Base-by-base conservation (phyloP, 2,797 vertebrate species). In the Loriculus beryllinus region DNA sequence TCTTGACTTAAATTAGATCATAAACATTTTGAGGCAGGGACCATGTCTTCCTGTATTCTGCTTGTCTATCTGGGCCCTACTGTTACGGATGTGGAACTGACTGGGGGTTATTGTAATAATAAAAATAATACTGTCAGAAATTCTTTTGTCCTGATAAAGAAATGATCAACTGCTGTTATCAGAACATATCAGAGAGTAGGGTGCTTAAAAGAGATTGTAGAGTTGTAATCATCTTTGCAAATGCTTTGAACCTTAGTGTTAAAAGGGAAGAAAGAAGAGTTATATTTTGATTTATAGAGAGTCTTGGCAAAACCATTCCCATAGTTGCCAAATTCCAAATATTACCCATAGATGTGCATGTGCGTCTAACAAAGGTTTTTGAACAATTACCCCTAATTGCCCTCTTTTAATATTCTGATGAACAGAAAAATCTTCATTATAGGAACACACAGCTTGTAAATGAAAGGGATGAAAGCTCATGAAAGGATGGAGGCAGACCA, bases 1-100 rank as follows among this genome's bases (percentile, higher is more conserved):
- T 93, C 96, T 96, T 97, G 96, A 95, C 95, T 95, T 90, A 93
- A 92, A 95, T 96, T 79, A 94, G 93, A 96, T 95, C 95, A 95
- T 95, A 96, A 97, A 95, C 96, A 95, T 95, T 93, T 91, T 63
- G 83, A 93, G 62, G 76, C 82, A 92, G 70, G 54, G 93, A 82
- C 76, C 57, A 51, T 56, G 82, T 91, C 93, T 96, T 95, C 51
- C 64, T 88, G 51, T 57, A 69, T 31, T 16, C 64, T 80, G 84
- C 47, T 90, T 93, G 63, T 91, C 57, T 86, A 40, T 82, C 86
- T 90, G 78, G 80, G 74, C 64, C 64, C 77, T 91, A 28, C 87
- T 88, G 82, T 67, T 91, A 59, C 7, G 84, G 54, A 78, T 29
- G 42, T 43, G 82, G 52, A 77, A 80, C 74, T 90, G 77, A 25